Evolutionary conservation across 2,888 invertebrate species (phyloP).

Genomic region (Standfussiana lucernea): DNA sequence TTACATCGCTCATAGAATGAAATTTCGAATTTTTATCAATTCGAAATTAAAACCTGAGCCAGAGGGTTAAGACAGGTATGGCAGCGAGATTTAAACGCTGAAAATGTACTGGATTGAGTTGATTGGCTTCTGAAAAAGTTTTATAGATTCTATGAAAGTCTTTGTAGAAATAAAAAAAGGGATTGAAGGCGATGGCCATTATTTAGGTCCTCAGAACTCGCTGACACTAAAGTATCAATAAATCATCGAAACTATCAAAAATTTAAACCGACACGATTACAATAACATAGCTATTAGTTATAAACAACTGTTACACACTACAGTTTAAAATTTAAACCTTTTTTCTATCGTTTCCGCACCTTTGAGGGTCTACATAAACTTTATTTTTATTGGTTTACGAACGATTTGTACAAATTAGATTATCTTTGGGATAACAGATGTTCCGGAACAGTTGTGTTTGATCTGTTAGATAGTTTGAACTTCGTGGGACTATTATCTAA

Average conservation of each 20-base stretch:
- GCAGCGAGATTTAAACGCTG: too few relatives aligned
- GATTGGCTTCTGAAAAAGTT: neutral
- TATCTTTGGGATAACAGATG: slow-evolving; percentile 79
- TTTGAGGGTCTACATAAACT: slow-evolving; percentile 67
- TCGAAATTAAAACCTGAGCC: too few relatives aligned
- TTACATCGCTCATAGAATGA: too few relatives aligned
- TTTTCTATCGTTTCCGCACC: slow-evolving; percentile 69
- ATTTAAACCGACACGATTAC: slow-evolving; percentile 42
- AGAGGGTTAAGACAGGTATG: too few relatives aligned
- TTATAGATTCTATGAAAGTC: neutral
- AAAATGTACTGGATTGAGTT: too few relatives aligned
- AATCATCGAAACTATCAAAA: slow-evolving; percentile 39
- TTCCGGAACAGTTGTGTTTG: slow-evolving; percentile 72
- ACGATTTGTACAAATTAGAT: slow-evolving; percentile 87
- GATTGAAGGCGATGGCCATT: neutral
- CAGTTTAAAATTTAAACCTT: slow-evolving; percentile 65
- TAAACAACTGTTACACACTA: slow-evolving; percentile 69
- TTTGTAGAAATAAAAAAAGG: neutral
- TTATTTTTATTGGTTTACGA: slow-evolving; percentile 81
- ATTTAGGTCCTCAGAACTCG: neutral
- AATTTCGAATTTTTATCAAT: too few relatives aligned
- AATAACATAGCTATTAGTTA: slow-evolving; percentile 52
- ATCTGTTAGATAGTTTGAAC: slow-evolving; percentile 60
- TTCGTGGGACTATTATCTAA: slow-evolving; percentile 35
- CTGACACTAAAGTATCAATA: slow-evolving; percentile 4